Base-by-base conservation (phyloP, 2,888 invertebrate species). In the Cheilosia vulpina region DNA sequence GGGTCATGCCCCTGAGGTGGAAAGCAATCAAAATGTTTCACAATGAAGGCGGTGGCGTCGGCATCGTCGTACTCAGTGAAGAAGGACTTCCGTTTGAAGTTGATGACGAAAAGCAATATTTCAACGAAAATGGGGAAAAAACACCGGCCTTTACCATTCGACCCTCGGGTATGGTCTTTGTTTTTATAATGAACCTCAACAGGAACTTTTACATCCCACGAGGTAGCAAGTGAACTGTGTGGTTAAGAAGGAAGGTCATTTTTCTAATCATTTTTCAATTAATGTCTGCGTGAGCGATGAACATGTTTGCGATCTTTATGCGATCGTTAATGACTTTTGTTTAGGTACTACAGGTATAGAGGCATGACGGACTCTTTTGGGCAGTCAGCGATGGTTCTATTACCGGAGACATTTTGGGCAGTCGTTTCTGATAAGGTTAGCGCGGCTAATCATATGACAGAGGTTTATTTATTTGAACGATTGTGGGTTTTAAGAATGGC, bases 21-120 rank as follows among this genome's bases (percentile, higher is more conserved):
- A 63, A 57, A 50, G 69, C 69, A 71, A 71, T 78, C 69, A 78
- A 55, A 69, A 78, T 71, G 53, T 77, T 77, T 41, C 47, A 55
- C 50, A 68, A 68, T 52, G 43, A 76, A 43, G 68, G 50, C 31
- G 68, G 60, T 19, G 31, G 53, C 41, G 17, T 50, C 19, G 13
- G 69, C n/a, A 4, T 52, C 31, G 11, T 38, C 38, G 13, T 38
- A 13, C 21, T 11, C 47, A 19, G 7, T 47, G 15, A 4, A 27
- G 15, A 52, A 15, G 15, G 21, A 52, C 24, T 27, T 24, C 24
- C 41, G 19, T 57, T 78, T 47, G 31, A 78, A 63, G 62, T 78
- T 45, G 38, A 62, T 45, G 60, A 43, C 47, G 47, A 45, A 53
- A 55, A 47, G 55, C 62, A 57, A 69, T 45, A 69, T 41, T 21